These are phyloP conservation scores for Siphamia tubifer DNA, from an alignment of 2,113 vertebrate genomes.

Conservation along the genomic window DNA sequence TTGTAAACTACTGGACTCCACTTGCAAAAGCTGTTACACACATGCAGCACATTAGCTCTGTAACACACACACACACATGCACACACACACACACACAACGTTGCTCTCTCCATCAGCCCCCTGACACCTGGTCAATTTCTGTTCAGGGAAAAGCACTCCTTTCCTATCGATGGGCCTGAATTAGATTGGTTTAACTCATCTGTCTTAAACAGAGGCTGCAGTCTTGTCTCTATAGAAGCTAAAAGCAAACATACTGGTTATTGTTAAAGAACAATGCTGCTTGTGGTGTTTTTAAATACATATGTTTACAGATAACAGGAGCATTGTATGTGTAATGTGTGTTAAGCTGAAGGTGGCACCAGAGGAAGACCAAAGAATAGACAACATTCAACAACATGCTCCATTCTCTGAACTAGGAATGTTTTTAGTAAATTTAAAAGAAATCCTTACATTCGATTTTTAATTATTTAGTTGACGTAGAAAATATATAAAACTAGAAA, in stretches of 20 bases:
- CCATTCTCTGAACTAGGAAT: too few relatives aligned
- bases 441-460: too few relatives aligned
- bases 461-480: too few relatives aligned
- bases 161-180: slow-evolving; percentile 55
- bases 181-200: slow-evolving; percentile 60
- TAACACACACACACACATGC: background rate
- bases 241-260: slow-evolving; percentile 2
- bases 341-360: too few relatives aligned
- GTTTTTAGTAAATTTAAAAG: too few relatives aligned
- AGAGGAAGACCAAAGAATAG: too few relatives aligned
- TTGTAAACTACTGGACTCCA: slow-evolving; percentile 16
- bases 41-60: background rate
- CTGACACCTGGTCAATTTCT: slow-evolving; percentile 61
- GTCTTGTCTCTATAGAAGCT: background rate
- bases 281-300: background rate
- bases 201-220: slow-evolving; percentile 40
- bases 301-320: background rate
- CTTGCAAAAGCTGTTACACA: background rate
- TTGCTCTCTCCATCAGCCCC: slow-evolving; percentile 42
- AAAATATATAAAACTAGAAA: too few relatives aligned
- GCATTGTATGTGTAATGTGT: too few relatives aligned
- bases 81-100: background rate
- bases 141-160: slow-evolving; percentile 45
- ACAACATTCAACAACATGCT: too few relatives aligned
- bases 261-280: background rate